Conservation (phyloP, 2,888 invertebrate genomes). For the Zygogramma bicolorata region DNA sequence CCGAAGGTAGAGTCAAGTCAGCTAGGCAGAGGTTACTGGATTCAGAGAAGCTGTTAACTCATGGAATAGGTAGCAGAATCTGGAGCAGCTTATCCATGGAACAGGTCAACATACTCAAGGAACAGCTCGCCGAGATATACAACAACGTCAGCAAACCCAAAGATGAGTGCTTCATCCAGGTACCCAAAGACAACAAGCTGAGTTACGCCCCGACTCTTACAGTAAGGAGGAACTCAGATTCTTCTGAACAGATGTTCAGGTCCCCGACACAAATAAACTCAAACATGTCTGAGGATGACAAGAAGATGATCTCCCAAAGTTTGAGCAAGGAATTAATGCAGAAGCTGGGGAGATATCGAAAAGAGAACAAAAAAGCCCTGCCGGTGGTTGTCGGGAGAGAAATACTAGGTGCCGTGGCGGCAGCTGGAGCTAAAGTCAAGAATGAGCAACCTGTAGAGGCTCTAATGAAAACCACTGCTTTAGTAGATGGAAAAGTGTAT, state of each 20-base stretch:
- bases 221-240: slow-evolving; percentile 67
- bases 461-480: slow-evolving; percentile 61
- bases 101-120: slow-evolving; percentile 83
- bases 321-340: slow-evolving; percentile 80
- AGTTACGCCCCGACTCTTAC: slow-evolving; percentile 56
- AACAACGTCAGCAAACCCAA: slow-evolving; percentile 68
- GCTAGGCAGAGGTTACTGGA: slow-evolving; percentile 50
- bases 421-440: slow-evolving; percentile 67
- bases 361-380: slow-evolving; percentile 58
- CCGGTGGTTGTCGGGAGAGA: slow-evolving; percentile 69
- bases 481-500: slow-evolving; percentile 61
- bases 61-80: slow-evolving; percentile 79
- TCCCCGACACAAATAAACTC: slow-evolving; percentile 64
- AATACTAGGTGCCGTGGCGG: slow-evolving; percentile 73
- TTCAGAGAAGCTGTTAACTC: slow-evolving; percentile 62
- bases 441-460: slow-evolving; percentile 60
- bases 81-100: slow-evolving; percentile 89
- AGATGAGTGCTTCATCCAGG: slow-evolving; percentile 75
- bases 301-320: slow-evolving; percentile 78
- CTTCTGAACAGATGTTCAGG: slow-evolving; percentile 37
- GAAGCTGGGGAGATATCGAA: slow-evolving; percentile 68
- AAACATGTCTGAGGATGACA: slow-evolving; percentile 75
- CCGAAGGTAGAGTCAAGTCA: slow-evolving; percentile 61
- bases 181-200: slow-evolving; percentile 62
- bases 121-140: slow-evolving; percentile 85